A percentile compares a stretch with the other conserved stretches of the same genome.
Conservation (phyloP, 2,888 invertebrate species). For the Hyalella azteca region DNA sequence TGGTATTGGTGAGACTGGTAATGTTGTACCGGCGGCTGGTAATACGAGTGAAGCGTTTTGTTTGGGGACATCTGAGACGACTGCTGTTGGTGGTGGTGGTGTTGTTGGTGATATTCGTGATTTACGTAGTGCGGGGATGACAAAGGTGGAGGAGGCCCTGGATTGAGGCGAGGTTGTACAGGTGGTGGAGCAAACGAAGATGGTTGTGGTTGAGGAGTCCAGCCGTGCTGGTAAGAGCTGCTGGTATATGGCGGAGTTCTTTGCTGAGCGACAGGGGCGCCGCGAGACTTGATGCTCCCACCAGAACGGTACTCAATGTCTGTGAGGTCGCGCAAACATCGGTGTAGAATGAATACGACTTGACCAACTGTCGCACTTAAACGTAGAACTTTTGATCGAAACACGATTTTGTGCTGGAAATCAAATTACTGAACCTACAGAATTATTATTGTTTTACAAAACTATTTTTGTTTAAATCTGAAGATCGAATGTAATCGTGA, state of each 20-base stretch:
- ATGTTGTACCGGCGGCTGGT: background rate
- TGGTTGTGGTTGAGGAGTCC: constrained; percentile 1
- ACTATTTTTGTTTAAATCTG: no score
- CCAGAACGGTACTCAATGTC: background rate
- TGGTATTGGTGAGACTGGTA: constrained; percentile 3
- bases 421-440: no score
- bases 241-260: background rate
- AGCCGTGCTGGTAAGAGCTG: background rate
- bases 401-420: no score
- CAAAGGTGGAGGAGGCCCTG: background rate
- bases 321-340: background rate
- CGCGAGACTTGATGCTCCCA: background rate
- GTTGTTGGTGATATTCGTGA: background rate
- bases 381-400: no score
- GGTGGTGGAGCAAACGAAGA: background rate
- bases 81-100: constrained; percentile 1
- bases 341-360: no score
- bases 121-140: constrained; percentile 16
- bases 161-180: background rate
- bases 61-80: background rate
- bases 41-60: background rate
- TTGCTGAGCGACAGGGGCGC: background rate
- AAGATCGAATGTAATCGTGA: no score
- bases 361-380: no score
- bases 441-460: no score